Conservation (phyloP, 2,113 vertebrate genomes). For the Tachuris rubrigastra region DNA sequence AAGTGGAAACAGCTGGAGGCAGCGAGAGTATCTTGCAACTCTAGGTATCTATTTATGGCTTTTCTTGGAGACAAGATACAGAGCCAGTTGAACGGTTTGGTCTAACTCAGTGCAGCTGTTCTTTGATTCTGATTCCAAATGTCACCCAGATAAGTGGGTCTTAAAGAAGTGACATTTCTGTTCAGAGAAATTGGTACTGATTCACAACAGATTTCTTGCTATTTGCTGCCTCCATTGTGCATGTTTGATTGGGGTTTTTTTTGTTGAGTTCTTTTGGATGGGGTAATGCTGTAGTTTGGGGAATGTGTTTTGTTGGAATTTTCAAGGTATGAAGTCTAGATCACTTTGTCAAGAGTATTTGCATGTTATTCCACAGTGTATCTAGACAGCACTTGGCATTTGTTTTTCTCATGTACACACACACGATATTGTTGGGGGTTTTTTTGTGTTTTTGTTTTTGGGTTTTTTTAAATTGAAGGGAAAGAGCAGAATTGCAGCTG, state of each 20-base stretch:
- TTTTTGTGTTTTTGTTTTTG: not conserved
- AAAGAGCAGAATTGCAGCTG: not conserved
- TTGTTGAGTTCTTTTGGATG: not conserved
- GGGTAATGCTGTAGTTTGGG: not conserved
- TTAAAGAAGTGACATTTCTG: not conserved
- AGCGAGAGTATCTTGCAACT: not conserved
- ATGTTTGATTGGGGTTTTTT: not conserved
- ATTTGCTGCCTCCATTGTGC: fast-evolving
- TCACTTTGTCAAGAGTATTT: not conserved
- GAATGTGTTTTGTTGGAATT: not conserved
- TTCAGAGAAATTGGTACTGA: not conserved
- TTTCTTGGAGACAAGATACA: not conserved
- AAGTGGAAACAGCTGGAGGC: not conserved
- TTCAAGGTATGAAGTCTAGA: not conserved
- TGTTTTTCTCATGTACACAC: not conserved
- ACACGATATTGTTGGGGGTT: fast-evolving
- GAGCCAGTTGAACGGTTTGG: not conserved
- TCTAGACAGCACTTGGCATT: fast-evolving
- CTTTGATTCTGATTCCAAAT: not conserved
- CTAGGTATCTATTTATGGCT: not conserved
- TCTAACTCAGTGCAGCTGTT: not conserved
- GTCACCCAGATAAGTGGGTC: not conserved
- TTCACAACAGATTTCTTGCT: not conserved
- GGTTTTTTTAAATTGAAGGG: not conserved
- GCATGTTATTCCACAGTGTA: fast-evolving